phyloP scores from a whole-genome alignment of 2,888 invertebrate genomes.

The Nephrotoma flavescens region DNA sequence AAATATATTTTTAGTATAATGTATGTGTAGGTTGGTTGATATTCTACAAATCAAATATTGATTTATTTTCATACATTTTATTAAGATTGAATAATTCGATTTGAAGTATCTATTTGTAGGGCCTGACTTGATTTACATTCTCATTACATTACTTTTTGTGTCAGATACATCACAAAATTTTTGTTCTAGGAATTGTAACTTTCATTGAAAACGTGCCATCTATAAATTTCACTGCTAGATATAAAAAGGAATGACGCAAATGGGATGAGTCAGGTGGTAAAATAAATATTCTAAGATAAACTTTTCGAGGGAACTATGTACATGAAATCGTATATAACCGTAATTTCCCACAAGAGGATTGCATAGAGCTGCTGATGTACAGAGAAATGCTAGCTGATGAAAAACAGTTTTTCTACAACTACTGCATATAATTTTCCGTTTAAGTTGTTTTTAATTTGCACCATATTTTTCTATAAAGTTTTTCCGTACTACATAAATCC shows the following conservation, averaged over 20 bases:
- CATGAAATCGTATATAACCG: neutral
- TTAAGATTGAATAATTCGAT: neutral
- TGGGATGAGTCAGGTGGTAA: neutral
- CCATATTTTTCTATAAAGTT: neutral
- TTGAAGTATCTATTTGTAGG: neutral
- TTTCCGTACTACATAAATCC: neutral
- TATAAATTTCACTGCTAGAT: neutral
- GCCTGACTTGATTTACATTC: neutral
- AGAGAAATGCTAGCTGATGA: neutral
- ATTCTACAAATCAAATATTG: neutral
- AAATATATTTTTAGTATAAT: neutral
- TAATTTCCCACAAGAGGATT: neutral
- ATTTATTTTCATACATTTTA: neutral
- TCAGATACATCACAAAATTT: neutral
- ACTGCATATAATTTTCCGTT: neutral
- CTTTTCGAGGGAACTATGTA: neutral
- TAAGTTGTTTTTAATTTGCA: neutral
- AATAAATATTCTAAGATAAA: neutral
- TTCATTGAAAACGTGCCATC: neutral
- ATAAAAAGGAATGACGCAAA: neutral
- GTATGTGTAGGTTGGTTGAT: neutral
- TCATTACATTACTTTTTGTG: neutral
- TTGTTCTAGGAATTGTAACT: neutral
- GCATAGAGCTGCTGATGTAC: neutral
- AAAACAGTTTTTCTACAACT: neutral